These are phyloP conservation scores for Drosophila novamexicana DNA, from an alignment of 1,140 invertebrate genomes.

Conservation along the genomic window DNA sequence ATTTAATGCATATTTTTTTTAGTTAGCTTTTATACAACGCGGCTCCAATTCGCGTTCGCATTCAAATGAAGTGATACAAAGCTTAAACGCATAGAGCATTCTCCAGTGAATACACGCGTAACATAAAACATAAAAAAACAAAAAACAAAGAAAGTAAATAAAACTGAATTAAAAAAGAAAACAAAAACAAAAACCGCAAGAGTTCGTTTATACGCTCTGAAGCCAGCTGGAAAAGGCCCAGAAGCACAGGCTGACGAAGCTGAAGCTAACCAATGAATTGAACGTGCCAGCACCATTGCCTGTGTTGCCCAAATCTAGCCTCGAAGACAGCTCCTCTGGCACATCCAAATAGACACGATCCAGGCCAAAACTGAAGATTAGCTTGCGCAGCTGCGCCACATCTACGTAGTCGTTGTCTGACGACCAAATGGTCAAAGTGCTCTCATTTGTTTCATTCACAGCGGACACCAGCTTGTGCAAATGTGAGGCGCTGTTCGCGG, in stretches of 20 bases:
- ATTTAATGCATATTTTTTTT: slow-evolving; percentile 43
- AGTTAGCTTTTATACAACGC: slow-evolving; percentile 23
- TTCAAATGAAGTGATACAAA: slow-evolving; percentile 62
- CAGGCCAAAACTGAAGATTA: slow-evolving; percentile 88
- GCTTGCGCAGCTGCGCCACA: slow-evolving; percentile 86
- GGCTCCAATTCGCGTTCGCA: background rate
- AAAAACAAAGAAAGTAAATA: slow-evolving; percentile 33
- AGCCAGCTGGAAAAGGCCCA: slow-evolving; percentile 65
- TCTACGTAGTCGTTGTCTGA: slow-evolving; percentile 87
- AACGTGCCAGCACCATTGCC: slow-evolving; percentile 48
- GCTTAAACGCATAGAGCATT: slow-evolving; percentile 11
- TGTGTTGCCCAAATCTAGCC: slow-evolving; percentile 85
- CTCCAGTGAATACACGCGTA: background rate
- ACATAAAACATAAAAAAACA: slow-evolving; percentile 15
- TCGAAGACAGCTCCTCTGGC: slow-evolving; percentile 85
- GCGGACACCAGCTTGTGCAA: slow-evolving; percentile 85
- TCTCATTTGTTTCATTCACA: slow-evolving; percentile 67
- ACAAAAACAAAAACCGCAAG: slow-evolving; percentile 10
- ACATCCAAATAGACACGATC: slow-evolving; percentile 89
- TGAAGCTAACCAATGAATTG: slow-evolving; percentile 65
- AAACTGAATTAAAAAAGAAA: slow-evolving; percentile 15
- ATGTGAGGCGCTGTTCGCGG: slow-evolving; percentile 87
- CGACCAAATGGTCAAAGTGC: slow-evolving; percentile 91
- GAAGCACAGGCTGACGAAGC: slow-evolving; percentile 66
- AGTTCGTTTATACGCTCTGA: slow-evolving; percentile 24